These are phyloP conservation scores for Acanthis flammea DNA, from an alignment of 2,797 vertebrate species.

Conservation along the genomic window DNA sequence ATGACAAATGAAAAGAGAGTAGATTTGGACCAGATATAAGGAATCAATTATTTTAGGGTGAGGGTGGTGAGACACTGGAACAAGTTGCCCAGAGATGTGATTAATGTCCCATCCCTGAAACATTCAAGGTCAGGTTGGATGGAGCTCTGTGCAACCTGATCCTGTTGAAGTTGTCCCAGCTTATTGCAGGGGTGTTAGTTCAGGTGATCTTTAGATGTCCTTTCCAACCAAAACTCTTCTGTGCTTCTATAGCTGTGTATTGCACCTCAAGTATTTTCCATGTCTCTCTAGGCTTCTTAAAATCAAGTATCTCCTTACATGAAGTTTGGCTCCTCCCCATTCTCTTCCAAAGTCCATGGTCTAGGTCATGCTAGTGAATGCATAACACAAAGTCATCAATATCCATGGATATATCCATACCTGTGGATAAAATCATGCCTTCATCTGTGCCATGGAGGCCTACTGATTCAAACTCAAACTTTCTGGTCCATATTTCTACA, in stretches of 20 bases:
- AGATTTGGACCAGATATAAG: too few relatives aligned
- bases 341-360: not conserved
- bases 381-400: not conserved
- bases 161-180: not conserved
- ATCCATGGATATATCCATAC: not conserved
- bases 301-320: not conserved
- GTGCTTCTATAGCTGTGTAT: not conserved
- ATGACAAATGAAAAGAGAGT: not conserved
- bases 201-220: not conserved
- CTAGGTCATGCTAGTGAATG: not conserved
- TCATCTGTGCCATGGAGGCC: not conserved
- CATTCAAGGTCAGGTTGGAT: not conserved
- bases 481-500: not conserved
- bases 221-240: not conserved
- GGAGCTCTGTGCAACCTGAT: not conserved
- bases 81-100: not conserved
- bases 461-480: not conserved
- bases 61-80: not conserved
- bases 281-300: not conserved
- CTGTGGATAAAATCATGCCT: not conserved
- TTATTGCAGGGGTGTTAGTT: not conserved
- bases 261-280: not conserved
- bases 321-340: not conserved
- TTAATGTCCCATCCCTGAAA: not conserved
- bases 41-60: not conserved